phyloP scores from a whole-genome alignment of 2,888 invertebrate genomes.

The Thymelicus acteon region DNA sequence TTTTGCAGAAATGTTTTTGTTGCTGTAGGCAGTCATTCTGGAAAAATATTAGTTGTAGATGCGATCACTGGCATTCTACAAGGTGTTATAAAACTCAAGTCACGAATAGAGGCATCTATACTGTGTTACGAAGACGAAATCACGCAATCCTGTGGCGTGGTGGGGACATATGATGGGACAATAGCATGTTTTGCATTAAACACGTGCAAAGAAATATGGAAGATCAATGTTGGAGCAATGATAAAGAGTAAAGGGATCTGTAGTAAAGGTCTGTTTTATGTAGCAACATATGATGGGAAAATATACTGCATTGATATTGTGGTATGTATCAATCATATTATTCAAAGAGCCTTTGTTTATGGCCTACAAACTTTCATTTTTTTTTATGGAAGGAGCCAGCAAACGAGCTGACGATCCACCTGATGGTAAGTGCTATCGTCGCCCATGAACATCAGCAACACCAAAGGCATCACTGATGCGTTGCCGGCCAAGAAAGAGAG shows the following conservation, averaged over 20 bases:
- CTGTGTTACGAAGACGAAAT: conserved; percentile 63
- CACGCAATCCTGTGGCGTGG: conserved; percentile 77
- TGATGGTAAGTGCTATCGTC: too few relatives aligned
- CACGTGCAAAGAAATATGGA: conserved; percentile 86
- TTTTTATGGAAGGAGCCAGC: too few relatives aligned
- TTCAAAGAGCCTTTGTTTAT: not conserved
- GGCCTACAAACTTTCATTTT: not conserved
- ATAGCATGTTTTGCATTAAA: conserved; percentile 87
- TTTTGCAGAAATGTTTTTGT: conserved; percentile 69
- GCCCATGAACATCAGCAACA: too few relatives aligned
- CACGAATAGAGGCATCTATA: conserved; percentile 90
- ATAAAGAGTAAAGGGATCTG: conserved; percentile 86
- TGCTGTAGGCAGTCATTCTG: conserved; percentile 87
- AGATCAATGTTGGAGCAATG: conserved; percentile 83
- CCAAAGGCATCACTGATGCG: too few relatives aligned
- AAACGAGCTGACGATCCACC: too few relatives aligned
- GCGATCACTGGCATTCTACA: conserved; percentile 78
- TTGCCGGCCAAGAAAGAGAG: too few relatives aligned
- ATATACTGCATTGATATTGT: conserved; percentile 84
- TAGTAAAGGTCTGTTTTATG: conserved; percentile 75
- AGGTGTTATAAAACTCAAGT: conserved; percentile 82
- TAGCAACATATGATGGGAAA: conserved; percentile 90
- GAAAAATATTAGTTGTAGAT: conserved; percentile 86
- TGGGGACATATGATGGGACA: conserved; percentile 91
- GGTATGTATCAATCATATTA: conserved; percentile 64